Percentiles rank a stretch among this genome's conserved stretches.
These are phyloP conservation scores for Eucera pruinosa DNA, from an alignment of 2,888 invertebrate species.

Conservation along the genomic window DNA sequence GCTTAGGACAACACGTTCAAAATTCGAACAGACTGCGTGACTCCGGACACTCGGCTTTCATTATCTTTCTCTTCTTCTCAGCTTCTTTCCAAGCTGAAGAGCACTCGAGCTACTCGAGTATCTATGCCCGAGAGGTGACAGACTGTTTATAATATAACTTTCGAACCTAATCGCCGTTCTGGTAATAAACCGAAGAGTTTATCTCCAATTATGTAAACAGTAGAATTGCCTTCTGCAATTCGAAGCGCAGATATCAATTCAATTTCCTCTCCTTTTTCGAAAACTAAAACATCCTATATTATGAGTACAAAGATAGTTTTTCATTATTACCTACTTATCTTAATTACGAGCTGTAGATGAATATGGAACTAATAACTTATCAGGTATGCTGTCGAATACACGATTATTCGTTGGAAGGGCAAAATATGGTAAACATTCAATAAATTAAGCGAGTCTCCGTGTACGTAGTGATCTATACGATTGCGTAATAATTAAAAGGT, in stretches of 20 bases:
- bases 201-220: constrained; percentile 51
- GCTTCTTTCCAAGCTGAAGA: constrained; percentile 34
- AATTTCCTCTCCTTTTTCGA: background rate
- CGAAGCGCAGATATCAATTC: background rate
- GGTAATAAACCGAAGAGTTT: constrained; percentile 64
- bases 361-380: too few species aligned
- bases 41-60: constrained; percentile 19
- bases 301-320: too few species aligned
- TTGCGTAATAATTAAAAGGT: constrained; percentile 7
- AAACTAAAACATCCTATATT: too few species aligned
- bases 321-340: too few species aligned
- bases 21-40: constrained; percentile 46
- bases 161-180: constrained; percentile 72
- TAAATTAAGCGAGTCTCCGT: background rate
- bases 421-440: too few species aligned
- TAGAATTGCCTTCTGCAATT: constrained; percentile 7
- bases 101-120: constrained; percentile 45
- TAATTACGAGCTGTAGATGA: too few species aligned
- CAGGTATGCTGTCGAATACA: too few species aligned
- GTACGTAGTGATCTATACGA: background rate
- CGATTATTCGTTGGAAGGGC: too few species aligned
- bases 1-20: background rate
- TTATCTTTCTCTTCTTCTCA: constrained; percentile 21
- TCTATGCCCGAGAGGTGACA: constrained; percentile 53
- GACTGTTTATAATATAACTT: constrained; percentile 73